Base-by-base conservation (phyloP, 2,113 vertebrate genomes). In the Microcebus lehilahytsara region DNA sequence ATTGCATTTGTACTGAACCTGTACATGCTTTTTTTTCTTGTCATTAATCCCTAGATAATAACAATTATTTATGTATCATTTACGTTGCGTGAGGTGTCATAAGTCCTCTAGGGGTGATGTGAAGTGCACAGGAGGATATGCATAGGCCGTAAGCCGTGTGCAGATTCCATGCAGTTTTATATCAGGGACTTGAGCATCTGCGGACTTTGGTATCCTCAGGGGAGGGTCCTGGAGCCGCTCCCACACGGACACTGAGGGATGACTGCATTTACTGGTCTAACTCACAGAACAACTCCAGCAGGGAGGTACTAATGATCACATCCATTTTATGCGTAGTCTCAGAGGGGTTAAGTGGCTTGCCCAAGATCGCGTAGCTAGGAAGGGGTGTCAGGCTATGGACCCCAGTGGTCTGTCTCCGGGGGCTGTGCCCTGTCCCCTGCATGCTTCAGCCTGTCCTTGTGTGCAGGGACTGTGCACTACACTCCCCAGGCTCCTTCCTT, bases 401-500 rank as follows among this genome's bases (percentile, higher is more conserved):
- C 4, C 1, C 19, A n/a, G 13, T 22, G 2, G 7, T 40, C 12
- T 87, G 34, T 72, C 49, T 30, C 42, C 25, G 17, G 42, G 8
- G 46, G 9, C 42, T 42, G 0, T 53, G 1, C 37, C 58, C 51
- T 27, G 2, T 42, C 3, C n/a, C 56, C 11, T 37, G 10, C 11
- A 6, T 8, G 16, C 25, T 4, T 6, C 5, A 13, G 58, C 42
- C 5, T 37, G 27, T 80, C 69, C 30, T 32, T 49, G 17, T 32
- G 53, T 19, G 1, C 8, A 22, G 49, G 5, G 17, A 20, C 17
- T 22, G 1, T 2, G 11, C 5, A 3, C 4, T 23, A 6, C n/a
- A 6, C 51, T 40, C 56, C 32, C 60, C 0, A 19, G 12, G 14
- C 19, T 71, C 16, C 19, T 22, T n/a, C 17, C 51, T 1, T 2